These are phyloP conservation scores for Alviniconcha strummeri DNA, from an alignment of 2,888 invertebrate genomes.

Conservation along the genomic window DNA sequence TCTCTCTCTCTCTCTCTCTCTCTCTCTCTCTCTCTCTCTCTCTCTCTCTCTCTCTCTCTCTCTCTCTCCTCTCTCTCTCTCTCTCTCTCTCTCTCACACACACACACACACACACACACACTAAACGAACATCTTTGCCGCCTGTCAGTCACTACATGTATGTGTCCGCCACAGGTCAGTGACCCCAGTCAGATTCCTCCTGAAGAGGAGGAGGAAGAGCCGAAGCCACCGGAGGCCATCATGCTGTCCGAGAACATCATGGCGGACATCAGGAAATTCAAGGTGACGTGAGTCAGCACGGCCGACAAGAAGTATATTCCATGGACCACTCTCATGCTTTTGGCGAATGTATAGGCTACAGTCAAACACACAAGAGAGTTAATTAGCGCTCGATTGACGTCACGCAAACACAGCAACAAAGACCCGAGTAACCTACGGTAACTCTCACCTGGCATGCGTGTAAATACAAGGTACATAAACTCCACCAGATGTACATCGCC, in stretches of 20 bases:
- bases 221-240: constrained; percentile 76
- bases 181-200: constrained; percentile 69
- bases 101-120: background rate
- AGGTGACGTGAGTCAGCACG: constrained; percentile 70
- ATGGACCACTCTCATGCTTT: too few species aligned
- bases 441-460: too few species aligned
- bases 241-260: constrained; percentile 63
- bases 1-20: too few species aligned
- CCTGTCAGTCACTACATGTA: too few species aligned
- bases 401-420: too few species aligned
- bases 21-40: background rate
- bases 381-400: too few species aligned
- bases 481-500: too few species aligned
- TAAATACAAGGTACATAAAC: too few species aligned
- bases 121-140: background rate
- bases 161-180: background rate
- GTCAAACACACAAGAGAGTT: too few species aligned
- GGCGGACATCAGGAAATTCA: constrained; percentile 77
- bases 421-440: too few species aligned
- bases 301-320: too few species aligned
- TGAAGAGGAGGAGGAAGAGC: constrained; percentile 72
- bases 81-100: background rate
- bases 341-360: too few species aligned
- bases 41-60: background rate
- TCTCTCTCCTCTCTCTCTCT: constrained; percentile 1